Conservation (phyloP, 2,797 vertebrate genomes). For the Alexandromys oeconomus region DNA sequence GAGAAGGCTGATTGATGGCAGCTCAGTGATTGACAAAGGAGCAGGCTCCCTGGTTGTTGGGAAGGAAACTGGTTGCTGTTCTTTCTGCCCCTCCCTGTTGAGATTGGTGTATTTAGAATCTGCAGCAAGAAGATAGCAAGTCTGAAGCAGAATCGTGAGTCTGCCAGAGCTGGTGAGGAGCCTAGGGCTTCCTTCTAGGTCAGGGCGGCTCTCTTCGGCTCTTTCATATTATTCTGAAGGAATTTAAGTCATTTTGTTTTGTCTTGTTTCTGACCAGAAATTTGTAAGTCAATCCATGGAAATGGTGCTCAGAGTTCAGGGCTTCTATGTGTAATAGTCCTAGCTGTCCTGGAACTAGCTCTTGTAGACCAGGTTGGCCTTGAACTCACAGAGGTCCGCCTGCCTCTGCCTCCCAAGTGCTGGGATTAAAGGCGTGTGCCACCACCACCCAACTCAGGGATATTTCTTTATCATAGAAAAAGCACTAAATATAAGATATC, state of each 20-base stretch:
- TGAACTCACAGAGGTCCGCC: too few relatives aligned
- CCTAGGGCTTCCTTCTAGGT: neutral
- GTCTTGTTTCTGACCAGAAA: constrained; percentile 7
- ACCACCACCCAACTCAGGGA: too few relatives aligned
- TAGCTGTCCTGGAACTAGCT: too few relatives aligned
- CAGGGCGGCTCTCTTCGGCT: neutral
- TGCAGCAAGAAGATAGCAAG: constrained; percentile 81
- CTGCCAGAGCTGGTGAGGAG: neutral
- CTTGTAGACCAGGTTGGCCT: too few relatives aligned
- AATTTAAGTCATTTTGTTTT: constrained; percentile 3
- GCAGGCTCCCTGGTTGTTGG: neutral
- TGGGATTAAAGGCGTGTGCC: too few relatives aligned
- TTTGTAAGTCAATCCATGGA: neutral
- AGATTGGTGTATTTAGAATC: constrained; percentile 80
- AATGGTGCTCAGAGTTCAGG: neutral
- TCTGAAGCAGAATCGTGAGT: constrained; percentile 71
- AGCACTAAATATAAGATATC: neutral
- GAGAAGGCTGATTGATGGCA: neutral
- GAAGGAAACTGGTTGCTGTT: constrained; percentile 76
- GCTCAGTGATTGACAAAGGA: constrained; percentile 8
- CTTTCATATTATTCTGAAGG: neutral
- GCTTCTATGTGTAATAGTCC: too few relatives aligned
- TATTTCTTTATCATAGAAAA: too few relatives aligned
- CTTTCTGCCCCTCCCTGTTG: constrained; percentile 57
- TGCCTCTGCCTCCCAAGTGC: too few relatives aligned